These are phyloP conservation scores for Pogonomyrmex barbatus DNA, from an alignment of 1,140 invertebrate genomes.

Conservation along the genomic window DNA sequence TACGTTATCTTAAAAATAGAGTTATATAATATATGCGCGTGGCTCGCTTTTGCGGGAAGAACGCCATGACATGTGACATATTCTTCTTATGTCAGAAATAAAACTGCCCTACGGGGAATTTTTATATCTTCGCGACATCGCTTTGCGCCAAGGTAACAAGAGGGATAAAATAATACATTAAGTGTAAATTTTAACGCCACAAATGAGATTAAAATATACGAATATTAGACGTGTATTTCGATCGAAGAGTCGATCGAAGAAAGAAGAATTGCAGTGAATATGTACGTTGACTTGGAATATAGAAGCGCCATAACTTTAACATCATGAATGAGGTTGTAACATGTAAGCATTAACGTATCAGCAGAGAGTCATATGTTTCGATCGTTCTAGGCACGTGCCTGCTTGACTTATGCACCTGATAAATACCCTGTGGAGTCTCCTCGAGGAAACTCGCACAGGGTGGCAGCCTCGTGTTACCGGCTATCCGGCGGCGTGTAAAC, in stretches of 20 bases:
- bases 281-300: background rate
- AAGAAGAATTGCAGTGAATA: background rate
- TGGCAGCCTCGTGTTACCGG: slow-evolving; percentile 74
- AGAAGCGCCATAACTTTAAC: slow-evolving; percentile 6
- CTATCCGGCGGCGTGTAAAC: slow-evolving; percentile 82
- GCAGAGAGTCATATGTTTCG: background rate
- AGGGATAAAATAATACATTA: background rate
- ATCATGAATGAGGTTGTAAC: background rate
- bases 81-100: background rate
- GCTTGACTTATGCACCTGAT: slow-evolving; percentile 62
- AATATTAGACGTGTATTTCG: background rate
- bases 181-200: background rate
- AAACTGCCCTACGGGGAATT: background rate
- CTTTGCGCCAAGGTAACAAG: background rate
- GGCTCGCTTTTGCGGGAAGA: background rate
- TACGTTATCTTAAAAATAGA: background rate
- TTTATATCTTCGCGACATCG: background rate
- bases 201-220: background rate
- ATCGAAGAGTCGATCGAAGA: background rate
- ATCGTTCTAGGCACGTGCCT: background rate
- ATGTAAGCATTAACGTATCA: background rate
- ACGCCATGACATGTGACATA: background rate
- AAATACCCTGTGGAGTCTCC: slow-evolving; percentile 74
- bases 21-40: background rate
- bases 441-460: slow-evolving; percentile 38